These are phyloP conservation scores for Clarias fuscus DNA, from an alignment of 2,797 vertebrate genomes.

Conservation along the genomic window DNA sequence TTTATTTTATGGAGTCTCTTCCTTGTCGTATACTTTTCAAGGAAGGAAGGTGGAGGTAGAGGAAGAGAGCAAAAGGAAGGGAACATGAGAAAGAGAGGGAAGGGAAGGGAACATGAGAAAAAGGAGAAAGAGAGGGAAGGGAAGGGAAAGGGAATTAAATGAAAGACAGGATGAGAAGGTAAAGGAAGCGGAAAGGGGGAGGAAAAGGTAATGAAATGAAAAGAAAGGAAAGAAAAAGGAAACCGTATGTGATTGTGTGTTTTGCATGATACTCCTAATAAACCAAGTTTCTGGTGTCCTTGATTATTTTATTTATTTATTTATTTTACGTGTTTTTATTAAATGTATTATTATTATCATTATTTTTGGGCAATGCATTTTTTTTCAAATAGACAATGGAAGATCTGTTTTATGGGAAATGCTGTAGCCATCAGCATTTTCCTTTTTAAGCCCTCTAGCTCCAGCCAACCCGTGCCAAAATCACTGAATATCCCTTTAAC, in stretches of 20 bases:
- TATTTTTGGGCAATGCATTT: not conserved
- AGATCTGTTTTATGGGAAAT: not conserved
- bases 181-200: not conserved
- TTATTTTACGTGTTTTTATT: not conserved
- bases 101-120: not conserved
- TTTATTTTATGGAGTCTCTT: not conserved
- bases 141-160: not conserved
- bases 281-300: not conserved
- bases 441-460: not conserved
- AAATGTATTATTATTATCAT: not conserved
- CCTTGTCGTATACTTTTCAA: not conserved
- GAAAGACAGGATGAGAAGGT: not conserved
- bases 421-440: not conserved
- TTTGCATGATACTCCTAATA: not conserved
- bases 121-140: not conserved
- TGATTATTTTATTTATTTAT: too few relatives aligned
- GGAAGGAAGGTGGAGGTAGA: not conserved
- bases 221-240: not conserved
- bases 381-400: not conserved
- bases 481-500: constrained; percentile 24
- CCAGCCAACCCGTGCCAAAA: not conserved
- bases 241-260: not conserved
- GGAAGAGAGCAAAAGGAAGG: not conserved
- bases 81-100: not conserved
- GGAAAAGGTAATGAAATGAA: too few relatives aligned